Percentiles rank a stretch among this genome's conserved stretches.
phyloP scores from a whole-genome alignment of 2,113 vertebrate species.

The Apodemus speciosus region DNA sequence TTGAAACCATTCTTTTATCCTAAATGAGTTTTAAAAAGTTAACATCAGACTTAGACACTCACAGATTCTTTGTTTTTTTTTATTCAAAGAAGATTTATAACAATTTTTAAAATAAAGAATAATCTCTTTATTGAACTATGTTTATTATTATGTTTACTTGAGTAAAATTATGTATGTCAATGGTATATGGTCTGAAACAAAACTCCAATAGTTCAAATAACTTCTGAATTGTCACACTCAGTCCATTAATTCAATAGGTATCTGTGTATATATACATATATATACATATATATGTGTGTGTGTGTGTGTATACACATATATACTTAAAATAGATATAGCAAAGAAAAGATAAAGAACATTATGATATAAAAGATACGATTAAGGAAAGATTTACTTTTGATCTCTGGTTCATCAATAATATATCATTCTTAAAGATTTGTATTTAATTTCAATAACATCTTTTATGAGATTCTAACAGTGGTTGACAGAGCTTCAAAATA shows the following conservation, averaged over 20 bases:
- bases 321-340: slow-evolving; percentile 21
- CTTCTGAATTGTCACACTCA: slow-evolving; percentile 48
- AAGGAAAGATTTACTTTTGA: slow-evolving; percentile 41
- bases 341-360: slow-evolving; percentile 37
- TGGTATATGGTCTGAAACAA: not conserved
- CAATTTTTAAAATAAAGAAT: slow-evolving; percentile 1
- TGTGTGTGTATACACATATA: not conserved
- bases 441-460: slow-evolving; percentile 38
- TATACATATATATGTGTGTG: not conserved
- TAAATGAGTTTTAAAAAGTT: slow-evolving; percentile 15
- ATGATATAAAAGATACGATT: slow-evolving; percentile 34
- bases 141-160: slow-evolving; percentile 3
- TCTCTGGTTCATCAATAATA: slow-evolving; percentile 40
- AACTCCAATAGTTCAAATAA: slow-evolving; percentile 56
- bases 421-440: not conserved
- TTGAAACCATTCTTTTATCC: slow-evolving; percentile 42
- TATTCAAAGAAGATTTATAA: slow-evolving; percentile 34
- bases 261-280: not conserved
- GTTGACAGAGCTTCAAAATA: slow-evolving; percentile 33
- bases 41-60: slow-evolving; percentile 14
- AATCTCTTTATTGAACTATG: slow-evolving; percentile 21
- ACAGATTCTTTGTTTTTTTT: slow-evolving; percentile 8
- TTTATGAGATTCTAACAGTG: slow-evolving; percentile 44
- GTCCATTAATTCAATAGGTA: not conserved
- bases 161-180: slow-evolving; percentile 33